phyloP scores from a whole-genome alignment of 2,797 vertebrate species.

The Cirrhinus mrigala region DNA sequence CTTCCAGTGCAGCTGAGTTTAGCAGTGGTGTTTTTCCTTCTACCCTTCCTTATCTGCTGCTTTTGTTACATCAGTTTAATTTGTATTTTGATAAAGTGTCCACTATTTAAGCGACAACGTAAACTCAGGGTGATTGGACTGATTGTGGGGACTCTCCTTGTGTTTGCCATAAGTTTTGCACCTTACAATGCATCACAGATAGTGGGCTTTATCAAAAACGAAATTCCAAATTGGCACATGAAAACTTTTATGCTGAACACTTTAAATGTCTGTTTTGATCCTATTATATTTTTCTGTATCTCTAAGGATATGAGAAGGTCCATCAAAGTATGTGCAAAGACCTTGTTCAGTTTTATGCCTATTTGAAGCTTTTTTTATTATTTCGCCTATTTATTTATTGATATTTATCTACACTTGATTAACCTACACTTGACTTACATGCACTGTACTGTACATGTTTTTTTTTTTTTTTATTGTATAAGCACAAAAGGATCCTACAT shows the following conservation, averaged over 20 bases:
- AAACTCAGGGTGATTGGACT: conserved; percentile 80
- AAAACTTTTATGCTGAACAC: conserved; percentile 80
- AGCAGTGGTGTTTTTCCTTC: conserved; percentile 81
- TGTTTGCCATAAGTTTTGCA: conserved; percentile 84
- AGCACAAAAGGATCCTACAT: not conserved
- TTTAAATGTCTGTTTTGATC: conserved; percentile 86
- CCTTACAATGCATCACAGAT: conserved; percentile 86
- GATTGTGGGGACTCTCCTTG: conserved; percentile 77
- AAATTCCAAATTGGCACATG: conserved; percentile 75
- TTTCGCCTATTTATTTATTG: no score
- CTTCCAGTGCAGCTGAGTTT: conserved; percentile 80
- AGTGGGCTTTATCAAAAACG: conserved; percentile 74
- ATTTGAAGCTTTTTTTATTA: conserved; percentile 8
- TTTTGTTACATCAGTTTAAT: conserved; percentile 86
- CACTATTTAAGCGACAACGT: conserved; percentile 72
- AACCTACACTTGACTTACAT: no score
- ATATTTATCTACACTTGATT: no score
- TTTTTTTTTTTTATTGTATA: no score
- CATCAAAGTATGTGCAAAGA: not conserved
- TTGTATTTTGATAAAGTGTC: conserved; percentile 75
- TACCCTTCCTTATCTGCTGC: conserved; percentile 81
- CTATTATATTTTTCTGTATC: conserved; percentile 87
- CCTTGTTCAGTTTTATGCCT: not conserved
- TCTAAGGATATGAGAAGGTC: conserved; percentile 64
- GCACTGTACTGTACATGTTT: no score